These are phyloP conservation scores for Trichomalopsis sarcophagae DNA, from an alignment of 1,140 invertebrate species.

Conservation along the genomic window DNA sequence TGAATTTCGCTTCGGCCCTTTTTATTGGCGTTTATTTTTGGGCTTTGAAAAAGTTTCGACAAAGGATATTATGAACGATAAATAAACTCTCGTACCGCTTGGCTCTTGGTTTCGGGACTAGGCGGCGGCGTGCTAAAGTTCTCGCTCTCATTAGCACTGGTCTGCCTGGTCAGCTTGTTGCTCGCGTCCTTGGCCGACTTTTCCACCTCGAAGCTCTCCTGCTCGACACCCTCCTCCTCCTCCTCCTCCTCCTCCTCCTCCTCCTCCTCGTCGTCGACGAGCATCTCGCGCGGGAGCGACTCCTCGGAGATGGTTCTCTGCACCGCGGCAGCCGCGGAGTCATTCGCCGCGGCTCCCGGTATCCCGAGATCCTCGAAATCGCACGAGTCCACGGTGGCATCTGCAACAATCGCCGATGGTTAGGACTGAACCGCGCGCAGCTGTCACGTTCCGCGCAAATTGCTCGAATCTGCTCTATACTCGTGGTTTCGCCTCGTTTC, in stretches of 20 bases:
- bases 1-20: background rate
- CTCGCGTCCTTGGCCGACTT: slow-evolving; percentile 55
- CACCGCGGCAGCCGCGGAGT: slow-evolving; percentile 31
- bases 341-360: slow-evolving; percentile 62
- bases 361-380: slow-evolving; percentile 62
- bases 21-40: too few relatives aligned
- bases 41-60: too few relatives aligned
- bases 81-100: slow-evolving; percentile 45
- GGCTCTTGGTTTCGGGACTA: slow-evolving; percentile 65
- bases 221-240: slow-evolving; percentile 38
- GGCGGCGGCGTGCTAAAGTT: slow-evolving; percentile 63
- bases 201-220: slow-evolving; percentile 56
- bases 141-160: slow-evolving; percentile 12
- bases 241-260: slow-evolving; percentile 48
- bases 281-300: slow-evolving; percentile 69
- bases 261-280: slow-evolving; percentile 61
- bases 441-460: background rate
- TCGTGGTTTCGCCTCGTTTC: slow-evolving; percentile 2
- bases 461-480: background rate
- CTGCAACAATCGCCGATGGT: slow-evolving; percentile 12
- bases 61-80: background rate
- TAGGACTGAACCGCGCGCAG: background rate
- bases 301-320: slow-evolving; percentile 71
- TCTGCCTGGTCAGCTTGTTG: slow-evolving; percentile 52
- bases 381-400: slow-evolving; percentile 53